Evolutionary conservation across 2,888 invertebrate genomes (phyloP).

Genomic region (Idaea straminata): DNA sequence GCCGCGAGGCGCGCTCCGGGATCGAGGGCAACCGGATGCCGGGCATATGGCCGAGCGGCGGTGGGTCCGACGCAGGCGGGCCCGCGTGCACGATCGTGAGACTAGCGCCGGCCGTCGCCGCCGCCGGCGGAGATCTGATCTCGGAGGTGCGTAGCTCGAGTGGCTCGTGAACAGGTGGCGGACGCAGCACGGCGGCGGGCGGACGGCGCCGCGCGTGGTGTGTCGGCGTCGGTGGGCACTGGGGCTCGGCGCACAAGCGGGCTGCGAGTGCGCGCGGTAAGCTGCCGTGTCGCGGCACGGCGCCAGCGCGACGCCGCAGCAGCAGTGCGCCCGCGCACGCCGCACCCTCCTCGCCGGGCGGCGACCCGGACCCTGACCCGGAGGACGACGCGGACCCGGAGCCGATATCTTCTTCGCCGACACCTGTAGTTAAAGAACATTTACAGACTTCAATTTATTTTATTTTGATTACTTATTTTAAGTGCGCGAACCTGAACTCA

Average conservation of each 20-base stretch:
- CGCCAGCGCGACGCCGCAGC: background rate
- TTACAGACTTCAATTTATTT: no score
- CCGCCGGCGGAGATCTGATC: slow-evolving; percentile 76
- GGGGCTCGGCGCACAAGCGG: slow-evolving; percentile 64
- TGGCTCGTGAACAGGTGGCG: slow-evolving; percentile 71
- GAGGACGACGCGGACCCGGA: background rate
- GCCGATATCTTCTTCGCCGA: no score
- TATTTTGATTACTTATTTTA: no score
- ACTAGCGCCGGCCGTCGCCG: slow-evolving; percentile 79
- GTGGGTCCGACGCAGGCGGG: slow-evolving; percentile 67
- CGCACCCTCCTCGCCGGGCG: background rate
- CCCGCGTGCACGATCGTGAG: slow-evolving; percentile 77
- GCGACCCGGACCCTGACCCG: background rate
- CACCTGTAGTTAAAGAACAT: no score
- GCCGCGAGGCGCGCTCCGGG: slow-evolving; percentile 84
- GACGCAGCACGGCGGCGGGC: slow-evolving; percentile 80
- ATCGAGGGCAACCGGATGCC: slow-evolving; percentile 90
- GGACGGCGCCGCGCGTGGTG: slow-evolving; percentile 88
- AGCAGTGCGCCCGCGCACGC: background rate
- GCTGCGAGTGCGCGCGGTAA: no score
- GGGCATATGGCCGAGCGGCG: slow-evolving; percentile 84
- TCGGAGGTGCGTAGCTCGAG: slow-evolving; percentile 74
- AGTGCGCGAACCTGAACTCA: no score
- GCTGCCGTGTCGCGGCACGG: no score
- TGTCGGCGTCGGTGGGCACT: slow-evolving; percentile 93